Evolutionary conservation across 2,888 invertebrate genomes (phyloP).

Genomic region (Melikaiella ostensackeni): DNA sequence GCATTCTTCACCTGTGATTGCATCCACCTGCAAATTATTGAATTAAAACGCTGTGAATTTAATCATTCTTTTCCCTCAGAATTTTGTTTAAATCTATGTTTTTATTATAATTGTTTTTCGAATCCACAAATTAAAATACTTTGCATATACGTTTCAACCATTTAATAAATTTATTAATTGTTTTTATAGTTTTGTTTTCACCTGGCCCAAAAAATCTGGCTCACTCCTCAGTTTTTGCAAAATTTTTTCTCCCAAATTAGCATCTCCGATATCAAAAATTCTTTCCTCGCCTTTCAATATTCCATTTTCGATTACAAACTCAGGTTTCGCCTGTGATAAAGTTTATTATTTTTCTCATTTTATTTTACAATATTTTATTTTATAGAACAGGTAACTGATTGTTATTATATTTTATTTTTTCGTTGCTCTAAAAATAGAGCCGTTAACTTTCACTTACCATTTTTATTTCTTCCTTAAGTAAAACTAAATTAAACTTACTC

Average conservation of each 20-base stretch:
- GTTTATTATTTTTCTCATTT: not conserved
- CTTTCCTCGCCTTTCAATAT: slow-evolving; percentile 31
- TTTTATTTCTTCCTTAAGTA: not conserved
- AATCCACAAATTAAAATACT: no score
- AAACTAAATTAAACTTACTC: not conserved
- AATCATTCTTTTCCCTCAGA: no score
- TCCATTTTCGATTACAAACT: slow-evolving; percentile 39
- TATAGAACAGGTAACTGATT: not conserved
- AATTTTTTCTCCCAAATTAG: slow-evolving; percentile 20
- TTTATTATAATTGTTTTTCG: no score
- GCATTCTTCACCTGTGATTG: slow-evolving; percentile 33
- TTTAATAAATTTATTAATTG: not conserved
- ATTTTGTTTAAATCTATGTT: no score
- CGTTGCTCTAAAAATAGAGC: not conserved
- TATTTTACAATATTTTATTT: not conserved
- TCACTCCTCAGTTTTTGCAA: slow-evolving; percentile 25
- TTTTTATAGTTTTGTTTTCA: not conserved
- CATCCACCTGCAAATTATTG: slow-evolving; percentile 7
- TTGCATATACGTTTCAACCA: not conserved
- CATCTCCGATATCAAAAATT: not conserved
- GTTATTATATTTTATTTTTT: no score
- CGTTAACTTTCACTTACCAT: not conserved
- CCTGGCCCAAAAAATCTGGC: slow-evolving; percentile 40
- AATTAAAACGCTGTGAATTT: not conserved
- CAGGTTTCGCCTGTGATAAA: not conserved